Percentiles rank a stretch among this genome's conserved stretches.
phyloP scores from a whole-genome alignment of 1,140 invertebrate genomes.

The Papilio helenus region DNA sequence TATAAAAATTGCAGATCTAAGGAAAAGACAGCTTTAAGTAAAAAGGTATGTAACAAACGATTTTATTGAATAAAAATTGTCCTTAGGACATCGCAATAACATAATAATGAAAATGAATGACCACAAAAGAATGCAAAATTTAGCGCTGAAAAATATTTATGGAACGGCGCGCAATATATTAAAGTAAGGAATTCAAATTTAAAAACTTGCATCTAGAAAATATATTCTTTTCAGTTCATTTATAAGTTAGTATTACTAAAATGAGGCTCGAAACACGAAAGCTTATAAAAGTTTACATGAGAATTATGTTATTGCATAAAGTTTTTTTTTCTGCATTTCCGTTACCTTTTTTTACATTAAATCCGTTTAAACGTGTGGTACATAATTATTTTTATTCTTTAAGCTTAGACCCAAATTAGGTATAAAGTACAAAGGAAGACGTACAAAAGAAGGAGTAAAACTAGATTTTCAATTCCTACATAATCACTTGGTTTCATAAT shows the following conservation, averaged over 20 bases:
- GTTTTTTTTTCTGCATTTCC: no score
- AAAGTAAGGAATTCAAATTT: not conserved
- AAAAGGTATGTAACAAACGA: no score
- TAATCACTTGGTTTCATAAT: not conserved
- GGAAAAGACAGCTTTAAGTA: no score
- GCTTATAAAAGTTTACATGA: not conserved
- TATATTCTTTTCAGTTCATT: not conserved
- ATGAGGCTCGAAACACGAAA: not conserved
- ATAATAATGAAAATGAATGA: not conserved
- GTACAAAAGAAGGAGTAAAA: not conserved
- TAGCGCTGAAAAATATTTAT: not conserved
- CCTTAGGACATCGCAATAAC: not conserved
- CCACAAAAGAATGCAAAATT: not conserved
- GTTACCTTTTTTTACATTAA: no score
- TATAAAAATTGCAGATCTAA: no score
- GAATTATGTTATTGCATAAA: not conserved
- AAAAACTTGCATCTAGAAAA: slow-evolving; percentile 6
- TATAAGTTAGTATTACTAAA: not conserved
- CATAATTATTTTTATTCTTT: no score
- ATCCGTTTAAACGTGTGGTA: no score
- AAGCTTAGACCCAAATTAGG: no score
- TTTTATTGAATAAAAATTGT: not conserved
- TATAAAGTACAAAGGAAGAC: not conserved
- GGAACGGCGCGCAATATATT: not conserved
- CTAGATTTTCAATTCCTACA: not conserved